These are phyloP conservation scores for Rallus limicola DNA, from an alignment of 2,113 vertebrate genomes.

Conservation along the genomic window DNA sequence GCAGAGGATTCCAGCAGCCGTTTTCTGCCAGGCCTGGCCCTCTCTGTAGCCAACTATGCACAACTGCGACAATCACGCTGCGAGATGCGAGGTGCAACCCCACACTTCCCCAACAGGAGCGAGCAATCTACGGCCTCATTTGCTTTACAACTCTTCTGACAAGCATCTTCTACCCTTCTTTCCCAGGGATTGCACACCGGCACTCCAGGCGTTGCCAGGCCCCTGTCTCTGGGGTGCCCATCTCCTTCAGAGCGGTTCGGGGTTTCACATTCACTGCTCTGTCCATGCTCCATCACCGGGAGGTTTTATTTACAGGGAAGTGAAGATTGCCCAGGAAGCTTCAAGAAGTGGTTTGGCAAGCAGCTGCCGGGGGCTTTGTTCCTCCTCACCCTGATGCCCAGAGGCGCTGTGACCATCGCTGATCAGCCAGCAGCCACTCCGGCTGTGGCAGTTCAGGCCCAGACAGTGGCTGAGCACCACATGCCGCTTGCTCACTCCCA, in stretches of 20 bases:
- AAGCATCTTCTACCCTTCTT: not conserved
- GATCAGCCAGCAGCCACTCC: too few species aligned
- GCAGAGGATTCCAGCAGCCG: too few species aligned
- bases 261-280: not conserved
- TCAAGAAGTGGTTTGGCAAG: too few species aligned
- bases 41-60: too few species aligned
- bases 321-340: constrained; percentile 51
- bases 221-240: not conserved
- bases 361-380: too few species aligned
- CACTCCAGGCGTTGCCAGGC: not conserved
- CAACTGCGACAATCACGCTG: too few species aligned
- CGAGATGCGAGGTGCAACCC: not conserved
- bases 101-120: not conserved
- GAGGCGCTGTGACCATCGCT: too few species aligned
- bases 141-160: not conserved
- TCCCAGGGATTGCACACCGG: not conserved
- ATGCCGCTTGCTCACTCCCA: too few species aligned
- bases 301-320: not conserved
- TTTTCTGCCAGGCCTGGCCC: too few species aligned
- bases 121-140: not conserved
- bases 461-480: too few species aligned
- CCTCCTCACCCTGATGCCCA: too few species aligned
- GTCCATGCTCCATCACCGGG: not conserved
- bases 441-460: too few species aligned
- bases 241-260: not conserved